A percentile compares a stretch with the other conserved stretches of the same genome.
Evolutionary conservation across 2,113 vertebrate species (phyloP).

Genomic region (Chloroceryle aenea): DNA sequence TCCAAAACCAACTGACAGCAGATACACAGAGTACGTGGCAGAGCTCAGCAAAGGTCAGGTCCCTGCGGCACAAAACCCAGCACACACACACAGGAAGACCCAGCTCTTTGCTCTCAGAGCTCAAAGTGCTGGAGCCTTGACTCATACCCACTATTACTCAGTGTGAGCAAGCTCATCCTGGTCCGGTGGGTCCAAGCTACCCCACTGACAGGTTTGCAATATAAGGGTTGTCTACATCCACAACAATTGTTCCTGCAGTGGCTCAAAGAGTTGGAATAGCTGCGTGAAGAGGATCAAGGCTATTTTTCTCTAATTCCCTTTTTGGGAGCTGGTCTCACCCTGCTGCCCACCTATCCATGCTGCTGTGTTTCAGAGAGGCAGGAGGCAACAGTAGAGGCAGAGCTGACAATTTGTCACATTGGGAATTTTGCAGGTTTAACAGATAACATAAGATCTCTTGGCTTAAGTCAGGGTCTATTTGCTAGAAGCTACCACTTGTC

Average conservation of each 20-base stretch:
- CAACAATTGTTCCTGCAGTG: not conserved
- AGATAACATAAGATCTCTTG: not conserved
- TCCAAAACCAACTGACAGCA: not conserved
- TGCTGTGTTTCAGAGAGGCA: not conserved
- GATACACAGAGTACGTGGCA: not conserved
- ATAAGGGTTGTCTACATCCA: not conserved
- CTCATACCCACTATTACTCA: not conserved
- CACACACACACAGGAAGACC: not conserved
- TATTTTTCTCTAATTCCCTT: not conserved
- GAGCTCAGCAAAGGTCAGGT: slow-evolving; percentile 2
- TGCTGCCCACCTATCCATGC: not conserved
- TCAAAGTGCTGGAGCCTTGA: rapidly evolving
- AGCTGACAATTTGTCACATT: not conserved
- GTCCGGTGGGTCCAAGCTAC: not conserved
- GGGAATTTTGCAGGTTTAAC: not conserved
- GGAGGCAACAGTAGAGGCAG: not conserved
- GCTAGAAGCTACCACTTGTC: not conserved
- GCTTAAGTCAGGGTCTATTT: not conserved
- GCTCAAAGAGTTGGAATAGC: not conserved
- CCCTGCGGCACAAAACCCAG: not conserved
- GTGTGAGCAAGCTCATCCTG: not conserved
- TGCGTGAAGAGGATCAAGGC: not conserved
- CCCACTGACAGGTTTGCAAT: not conserved
- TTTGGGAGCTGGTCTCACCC: not conserved
- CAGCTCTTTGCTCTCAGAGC: not conserved